Conservation (phyloP, 2,797 vertebrate genomes). For the Cynopterus sphinx region DNA sequence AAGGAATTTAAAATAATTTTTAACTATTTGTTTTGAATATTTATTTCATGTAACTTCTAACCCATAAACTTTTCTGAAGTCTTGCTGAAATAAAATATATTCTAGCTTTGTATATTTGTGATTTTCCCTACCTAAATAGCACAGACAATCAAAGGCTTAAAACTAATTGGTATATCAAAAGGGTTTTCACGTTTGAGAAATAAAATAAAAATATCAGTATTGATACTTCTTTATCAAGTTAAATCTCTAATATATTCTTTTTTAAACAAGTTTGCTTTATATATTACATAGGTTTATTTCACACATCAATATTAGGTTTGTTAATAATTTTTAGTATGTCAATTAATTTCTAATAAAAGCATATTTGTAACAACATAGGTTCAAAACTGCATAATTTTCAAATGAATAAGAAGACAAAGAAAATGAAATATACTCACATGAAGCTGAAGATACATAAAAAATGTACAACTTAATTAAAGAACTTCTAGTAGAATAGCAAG, state of each 20-base stretch:
- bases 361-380: background rate
- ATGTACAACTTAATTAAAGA: slow-evolving; percentile 50
- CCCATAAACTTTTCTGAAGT: background rate
- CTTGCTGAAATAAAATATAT: background rate
- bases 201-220: slow-evolving; percentile 29
- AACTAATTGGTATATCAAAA: background rate
- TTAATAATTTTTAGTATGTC: slow-evolving; percentile 34
- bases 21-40: background rate
- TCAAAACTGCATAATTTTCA: slow-evolving; percentile 19
- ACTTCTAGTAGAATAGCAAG: slow-evolving; percentile 13
- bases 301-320: slow-evolving; percentile 35
- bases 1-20: slow-evolving; percentile 11
- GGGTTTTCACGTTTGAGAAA: background rate
- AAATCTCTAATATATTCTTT: slow-evolving; percentile 13
- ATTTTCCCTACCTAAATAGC: background rate
- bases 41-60: slow-evolving; percentile 22
- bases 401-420: slow-evolving; percentile 27
- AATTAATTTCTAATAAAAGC: slow-evolving; percentile 37
- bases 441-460: slow-evolving; percentile 52
- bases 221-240: background rate
- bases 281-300: background rate
- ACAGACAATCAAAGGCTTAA: background rate
- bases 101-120: background rate
- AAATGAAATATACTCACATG: slow-evolving; percentile 2
- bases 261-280: slow-evolving; percentile 22